These are phyloP conservation scores for Onthophagus sagittarius DNA, from an alignment of 2,888 invertebrate species.

Conservation along the genomic window DNA sequence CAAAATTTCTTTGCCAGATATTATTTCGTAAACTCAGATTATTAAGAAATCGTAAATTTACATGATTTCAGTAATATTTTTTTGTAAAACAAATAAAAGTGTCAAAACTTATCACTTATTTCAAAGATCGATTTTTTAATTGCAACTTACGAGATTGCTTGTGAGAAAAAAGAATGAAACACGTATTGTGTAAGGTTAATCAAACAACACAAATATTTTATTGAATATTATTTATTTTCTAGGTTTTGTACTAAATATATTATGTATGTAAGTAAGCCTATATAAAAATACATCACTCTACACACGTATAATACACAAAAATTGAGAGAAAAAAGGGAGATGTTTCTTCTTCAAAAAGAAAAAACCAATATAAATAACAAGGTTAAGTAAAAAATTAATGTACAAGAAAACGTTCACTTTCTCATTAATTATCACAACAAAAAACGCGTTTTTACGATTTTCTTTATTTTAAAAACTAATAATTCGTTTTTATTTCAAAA, in stretches of 20 bases:
- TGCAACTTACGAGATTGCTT: too few species aligned
- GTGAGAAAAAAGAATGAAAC: too few species aligned
- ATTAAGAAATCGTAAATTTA: too few species aligned
- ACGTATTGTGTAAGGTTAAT: too few species aligned
- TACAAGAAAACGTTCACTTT: background rate
- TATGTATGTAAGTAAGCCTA: conserved; percentile 49
- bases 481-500: too few species aligned
- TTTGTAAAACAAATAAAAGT: too few species aligned
- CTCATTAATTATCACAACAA: background rate
- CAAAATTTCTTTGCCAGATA: too few species aligned
- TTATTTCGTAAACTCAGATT: too few species aligned
- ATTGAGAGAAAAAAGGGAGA: conserved; percentile 29
- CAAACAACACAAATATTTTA: background rate
- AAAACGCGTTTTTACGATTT: background rate
- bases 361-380: conserved; percentile 16
- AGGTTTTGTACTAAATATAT: conserved; percentile 48
- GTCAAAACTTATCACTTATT: too few species aligned
- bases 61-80: too few species aligned
- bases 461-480: too few species aligned
- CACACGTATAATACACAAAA: conserved; percentile 43
- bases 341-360: background rate
- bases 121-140: too few species aligned
- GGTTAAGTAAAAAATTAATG: background rate
- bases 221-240: conserved; percentile 24
- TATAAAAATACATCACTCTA: conserved; percentile 51